Evolutionary conservation across 2,113 vertebrate genomes (phyloP).

Genomic region (Galemys pyrenaicus): DNA sequence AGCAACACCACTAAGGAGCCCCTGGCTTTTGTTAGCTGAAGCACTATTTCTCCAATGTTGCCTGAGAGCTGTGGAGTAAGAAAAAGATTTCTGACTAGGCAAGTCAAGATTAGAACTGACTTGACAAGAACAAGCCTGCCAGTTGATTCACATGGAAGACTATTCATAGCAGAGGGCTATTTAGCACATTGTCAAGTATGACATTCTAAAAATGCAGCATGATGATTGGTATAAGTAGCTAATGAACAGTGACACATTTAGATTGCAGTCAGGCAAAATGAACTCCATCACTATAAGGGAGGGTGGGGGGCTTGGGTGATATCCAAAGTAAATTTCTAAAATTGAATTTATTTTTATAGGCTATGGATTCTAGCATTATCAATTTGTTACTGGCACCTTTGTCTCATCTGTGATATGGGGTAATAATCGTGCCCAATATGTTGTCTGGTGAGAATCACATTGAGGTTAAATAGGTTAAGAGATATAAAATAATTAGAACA

Average conservation of each 20-base stretch:
- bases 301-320: too few species aligned
- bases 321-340: not conserved
- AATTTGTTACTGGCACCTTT: not conserved
- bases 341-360: not conserved
- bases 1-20: not conserved
- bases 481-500: not conserved
- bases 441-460: not conserved
- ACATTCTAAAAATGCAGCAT: slow-evolving; percentile 62
- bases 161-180: slow-evolving; percentile 75
- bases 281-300: not conserved
- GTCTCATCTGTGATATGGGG: not conserved
- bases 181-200: slow-evolving; percentile 78
- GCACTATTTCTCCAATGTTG: slow-evolving; percentile 16
- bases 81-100: slow-evolving; percentile 42
- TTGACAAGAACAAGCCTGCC: slow-evolving; percentile 67
- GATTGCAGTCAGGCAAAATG: slow-evolving; percentile 46
- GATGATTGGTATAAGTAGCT: slow-evolving; percentile 62
- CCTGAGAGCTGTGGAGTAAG: not conserved
- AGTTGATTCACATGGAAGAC: slow-evolving; percentile 56
- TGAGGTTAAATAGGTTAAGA: not conserved
- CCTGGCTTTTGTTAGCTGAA: slow-evolving; percentile 37
- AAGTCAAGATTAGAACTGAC: slow-evolving; percentile 51
- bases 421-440: not conserved
- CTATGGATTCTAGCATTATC: not conserved
- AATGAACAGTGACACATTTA: slow-evolving; percentile 70